phyloP scores from a whole-genome alignment of 2,888 invertebrate species.

The Drosophila cognata region DNA sequence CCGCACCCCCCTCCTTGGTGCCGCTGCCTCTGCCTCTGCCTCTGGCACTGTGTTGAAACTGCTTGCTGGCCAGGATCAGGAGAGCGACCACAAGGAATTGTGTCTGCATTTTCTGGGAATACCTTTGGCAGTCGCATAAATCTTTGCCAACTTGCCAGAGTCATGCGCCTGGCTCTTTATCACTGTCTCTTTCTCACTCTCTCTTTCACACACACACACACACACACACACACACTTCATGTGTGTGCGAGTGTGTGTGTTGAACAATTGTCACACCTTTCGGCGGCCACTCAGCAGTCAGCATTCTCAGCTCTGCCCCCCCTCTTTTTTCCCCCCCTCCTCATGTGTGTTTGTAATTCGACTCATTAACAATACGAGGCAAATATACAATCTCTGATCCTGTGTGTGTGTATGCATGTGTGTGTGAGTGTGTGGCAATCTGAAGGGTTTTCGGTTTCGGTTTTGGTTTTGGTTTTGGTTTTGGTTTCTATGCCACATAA shows the following conservation, averaged over 20 bases:
- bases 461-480: slow-evolving; percentile 41
- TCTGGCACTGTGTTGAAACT: not conserved
- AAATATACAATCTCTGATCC: slow-evolving; percentile 46
- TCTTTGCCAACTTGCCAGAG: slow-evolving; percentile 72
- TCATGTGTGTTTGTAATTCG: slow-evolving; percentile 74
- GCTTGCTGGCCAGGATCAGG: slow-evolving; percentile 27
- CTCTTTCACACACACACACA: slow-evolving; percentile 1
- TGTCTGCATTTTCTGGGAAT: slow-evolving; percentile 71
- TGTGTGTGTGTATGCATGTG: slow-evolving; percentile 1
- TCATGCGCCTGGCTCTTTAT: slow-evolving; percentile 51
- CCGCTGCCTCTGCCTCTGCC: not conserved
- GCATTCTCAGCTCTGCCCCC: slow-evolving; percentile 2
- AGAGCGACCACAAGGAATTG: slow-evolving; percentile 69
- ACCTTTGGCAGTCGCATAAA: slow-evolving; percentile 71
- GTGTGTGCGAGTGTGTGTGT: slow-evolving; percentile 21
- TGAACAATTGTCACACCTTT: slow-evolving; percentile 81
- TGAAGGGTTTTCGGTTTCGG: slow-evolving; percentile 61
- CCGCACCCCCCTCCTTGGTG: not conserved
- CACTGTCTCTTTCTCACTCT: not conserved
- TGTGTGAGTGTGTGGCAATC: slow-evolving; percentile 47
- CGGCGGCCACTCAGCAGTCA: slow-evolving; percentile 76
- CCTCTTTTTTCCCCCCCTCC: slow-evolving; percentile 13
- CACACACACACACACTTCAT: slow-evolving; percentile 3
- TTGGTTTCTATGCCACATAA: slow-evolving; percentile 74
- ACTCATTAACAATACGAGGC: slow-evolving; percentile 82